Base-by-base conservation (phyloP, 53 echinoderm and acorn worm species). In the Henricia sp. region DNA sequence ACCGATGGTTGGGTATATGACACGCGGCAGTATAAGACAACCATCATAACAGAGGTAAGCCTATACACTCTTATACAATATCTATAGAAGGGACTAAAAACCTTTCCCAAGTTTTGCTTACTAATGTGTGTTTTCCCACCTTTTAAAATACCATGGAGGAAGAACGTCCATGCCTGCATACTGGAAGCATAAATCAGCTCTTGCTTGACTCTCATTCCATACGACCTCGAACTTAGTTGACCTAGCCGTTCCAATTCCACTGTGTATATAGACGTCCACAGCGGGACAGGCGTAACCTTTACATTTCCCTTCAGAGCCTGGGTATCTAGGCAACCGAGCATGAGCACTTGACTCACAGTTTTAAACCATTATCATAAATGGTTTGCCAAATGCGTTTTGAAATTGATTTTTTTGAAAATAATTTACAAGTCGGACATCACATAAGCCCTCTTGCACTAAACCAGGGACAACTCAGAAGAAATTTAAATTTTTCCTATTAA, bases 1-100 rank as follows among this genome's bases (percentile, higher is more conserved):
- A 84, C 86, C 6, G 74, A 72, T 38, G 91, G 91, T 9, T 91
- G 91, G 91, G 50, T 67, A 5, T 91, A 87, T 67, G 91, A 91
- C 43, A 52, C 43, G 0, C 42, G 54, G 35, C 87, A 91, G 56
- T 91, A 87, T 33, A 21, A 83, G 35, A 67, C 75, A n/a, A 91
- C 87, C 19, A 83, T 87, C 21, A 83, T 88, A 37, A 70, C 80
- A 72, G 92, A 92, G 41, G 92, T 92, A 36, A 83, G 91, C 44
- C 9, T 13, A 4, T 6, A 0, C 4, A 20, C n/a, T 17, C 4
- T 6, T 13, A 32, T 24, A 10, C 26, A 29, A 12, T 4, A 27
- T 4, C 8, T 60, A 3, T 30, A 26, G 62, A 9, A 11, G 9
- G 62, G 62, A 28, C 28, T 60, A 4, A 32, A 14, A 14, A 32